Percentiles rank a stretch among this genome's conserved stretches.
Evolutionary conservation across 1,140 invertebrate species (phyloP).

Genomic region (Argopecten irradians): DNA sequence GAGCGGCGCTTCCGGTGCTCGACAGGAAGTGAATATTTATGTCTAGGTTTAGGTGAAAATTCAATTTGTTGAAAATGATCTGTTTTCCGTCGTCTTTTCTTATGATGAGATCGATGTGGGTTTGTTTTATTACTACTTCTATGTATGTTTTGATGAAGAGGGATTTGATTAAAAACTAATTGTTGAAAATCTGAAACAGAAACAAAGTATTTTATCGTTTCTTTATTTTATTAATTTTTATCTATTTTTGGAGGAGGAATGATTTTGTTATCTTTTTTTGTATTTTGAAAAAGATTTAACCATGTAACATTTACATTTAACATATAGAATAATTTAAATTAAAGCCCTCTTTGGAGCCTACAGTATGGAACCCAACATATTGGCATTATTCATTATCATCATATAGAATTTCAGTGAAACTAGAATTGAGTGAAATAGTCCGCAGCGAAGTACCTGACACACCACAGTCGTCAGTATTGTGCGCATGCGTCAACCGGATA

Average conservation of each 20-base stretch:
- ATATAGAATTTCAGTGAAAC: not conserved
- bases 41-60: not conserved
- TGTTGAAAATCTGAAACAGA: slow-evolving; percentile 7
- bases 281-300: too few relatives aligned
- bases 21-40: not conserved
- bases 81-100: not conserved
- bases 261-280: too few relatives aligned
- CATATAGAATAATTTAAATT: too few relatives aligned
- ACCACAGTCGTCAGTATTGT: slow-evolving; percentile 60
- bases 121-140: not conserved
- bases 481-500: slow-evolving; percentile 54
- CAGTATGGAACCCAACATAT: too few relatives aligned
- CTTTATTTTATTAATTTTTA: not conserved
- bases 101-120: not conserved
- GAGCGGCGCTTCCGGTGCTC: slow-evolving; percentile 56
- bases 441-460: slow-evolving; percentile 69
- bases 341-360: too few relatives aligned
- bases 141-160: not conserved
- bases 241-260: too few relatives aligned
- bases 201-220: not conserved
- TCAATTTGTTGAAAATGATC: not conserved
- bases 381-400: too few relatives aligned
- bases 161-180: slow-evolving; percentile 8
- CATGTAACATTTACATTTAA: too few relatives aligned
- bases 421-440: not conserved